Percentiles rank a stretch among this genome's conserved stretches.
These are phyloP conservation scores for Eufriesea mexicana DNA, from an alignment of 1,140 invertebrate species.

Conservation along the genomic window DNA sequence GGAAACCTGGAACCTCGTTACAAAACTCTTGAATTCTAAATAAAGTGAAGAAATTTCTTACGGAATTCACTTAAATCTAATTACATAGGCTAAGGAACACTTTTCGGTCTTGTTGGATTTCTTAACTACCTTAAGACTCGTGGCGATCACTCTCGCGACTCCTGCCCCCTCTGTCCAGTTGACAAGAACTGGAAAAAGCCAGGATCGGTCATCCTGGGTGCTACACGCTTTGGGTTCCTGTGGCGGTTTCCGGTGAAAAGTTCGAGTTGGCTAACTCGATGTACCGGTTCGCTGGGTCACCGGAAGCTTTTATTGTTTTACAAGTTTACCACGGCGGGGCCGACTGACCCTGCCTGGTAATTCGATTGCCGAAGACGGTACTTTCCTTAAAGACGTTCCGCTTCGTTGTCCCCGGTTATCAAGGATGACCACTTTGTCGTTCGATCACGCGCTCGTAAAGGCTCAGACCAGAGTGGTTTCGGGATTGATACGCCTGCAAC, in stretches of 20 bases:
- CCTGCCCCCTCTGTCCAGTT: neutral
- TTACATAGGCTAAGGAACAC: too few relatives aligned
- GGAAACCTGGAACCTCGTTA: too few relatives aligned
- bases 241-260: slow-evolving; percentile 65
- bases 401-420: slow-evolving; percentile 44
- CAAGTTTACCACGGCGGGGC: slow-evolving; percentile 76
- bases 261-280: slow-evolving; percentile 71
- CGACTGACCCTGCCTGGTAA: slow-evolving; percentile 52
- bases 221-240: slow-evolving; percentile 29
- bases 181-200: slow-evolving; percentile 11
- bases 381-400: slow-evolving; percentile 57
- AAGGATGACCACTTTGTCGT: slow-evolving; percentile 16
- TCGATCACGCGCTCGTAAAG: slow-evolving; percentile 9
- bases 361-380: slow-evolving; percentile 63
- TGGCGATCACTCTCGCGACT: neutral
- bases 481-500: slow-evolving; percentile 4
- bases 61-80: too few relatives aligned
- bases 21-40: too few relatives aligned
- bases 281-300: slow-evolving; percentile 68
- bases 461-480: neutral
- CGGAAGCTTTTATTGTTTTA: slow-evolving; percentile 83
- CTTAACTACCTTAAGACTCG: neutral
- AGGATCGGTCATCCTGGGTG: slow-evolving; percentile 19
- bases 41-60: too few relatives aligned
- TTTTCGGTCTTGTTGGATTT: neutral